These are phyloP conservation scores for Oryctolagus cuniculus DNA, from an alignment of 2,113 vertebrate genomes.

Conservation along the genomic window mOryCun1.1 NC_091443.1:48554501-48555000, in stretches of 20 bases:
- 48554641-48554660: slow-evolving; percentile 38
- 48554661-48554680: slow-evolving; percentile 55
- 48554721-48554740: slow-evolving; percentile 67
- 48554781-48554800: slow-evolving; percentile 57
- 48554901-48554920: slow-evolving; percentile 16
- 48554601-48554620: background rate
- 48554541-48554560: background rate
- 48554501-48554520: background rate
- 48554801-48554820: slow-evolving; percentile 47
- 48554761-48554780: slow-evolving; percentile 58
- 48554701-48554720: slow-evolving; percentile 52
- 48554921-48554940: slow-evolving; percentile 68
- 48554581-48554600: background rate
- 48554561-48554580: slow-evolving; percentile 17
- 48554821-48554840: background rate
- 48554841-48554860: background rate
- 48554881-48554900: slow-evolving; percentile 50
- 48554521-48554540: background rate
- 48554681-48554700: slow-evolving; percentile 52
- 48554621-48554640: slow-evolving; percentile 28
- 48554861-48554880: slow-evolving; percentile 1
- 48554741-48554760: background rate
- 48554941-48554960: slow-evolving; percentile 68
- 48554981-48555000: slow-evolving; percentile 50
- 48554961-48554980: slow-evolving; percentile 23